Conservation (phyloP, 2,797 vertebrate species). For the Petrocephalus schoutedeni region DNA sequence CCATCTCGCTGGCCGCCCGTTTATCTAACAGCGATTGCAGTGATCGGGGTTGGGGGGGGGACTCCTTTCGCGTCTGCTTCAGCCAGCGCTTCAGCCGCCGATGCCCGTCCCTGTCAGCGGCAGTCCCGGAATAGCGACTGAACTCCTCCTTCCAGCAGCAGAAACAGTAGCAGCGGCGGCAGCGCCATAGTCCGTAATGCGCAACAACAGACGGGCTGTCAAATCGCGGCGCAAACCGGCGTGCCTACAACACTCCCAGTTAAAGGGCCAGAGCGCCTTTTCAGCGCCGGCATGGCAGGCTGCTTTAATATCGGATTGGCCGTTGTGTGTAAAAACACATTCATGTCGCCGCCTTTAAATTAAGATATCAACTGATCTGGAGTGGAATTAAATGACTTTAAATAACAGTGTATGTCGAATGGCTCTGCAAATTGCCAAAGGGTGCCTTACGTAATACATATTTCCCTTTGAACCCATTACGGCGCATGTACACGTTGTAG, state of each 20-base stretch:
- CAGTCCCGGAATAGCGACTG: conserved; percentile 22
- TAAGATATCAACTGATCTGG: background rate
- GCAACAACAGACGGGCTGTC: conserved; percentile 40
- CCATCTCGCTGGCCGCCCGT: background rate
- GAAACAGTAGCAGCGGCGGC: conserved; percentile 11
- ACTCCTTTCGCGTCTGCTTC: background rate
- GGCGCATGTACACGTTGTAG: background rate
- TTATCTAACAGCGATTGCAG: background rate
- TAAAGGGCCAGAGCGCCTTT: conserved; percentile 37
- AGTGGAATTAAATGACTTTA: background rate
- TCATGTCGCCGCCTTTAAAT: background rate
- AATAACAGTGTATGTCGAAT: background rate
- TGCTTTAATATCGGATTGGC: background rate
- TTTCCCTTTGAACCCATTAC: background rate
- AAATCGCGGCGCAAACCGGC: conserved; percentile 31
- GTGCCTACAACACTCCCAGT: conserved; percentile 24
- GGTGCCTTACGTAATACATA: background rate
- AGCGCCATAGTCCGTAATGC: conserved; percentile 35
- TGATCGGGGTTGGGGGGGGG: background rate
- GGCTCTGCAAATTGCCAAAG: background rate
- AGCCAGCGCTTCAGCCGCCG: background rate
- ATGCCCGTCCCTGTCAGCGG: conserved; percentile 18
- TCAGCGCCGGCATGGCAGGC: background rate
- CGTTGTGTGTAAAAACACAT: background rate
- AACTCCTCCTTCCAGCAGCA: conserved; percentile 25